Evolutionary conservation across 1,140 invertebrate species (phyloP).

Genomic region (Apis florea): DNA sequence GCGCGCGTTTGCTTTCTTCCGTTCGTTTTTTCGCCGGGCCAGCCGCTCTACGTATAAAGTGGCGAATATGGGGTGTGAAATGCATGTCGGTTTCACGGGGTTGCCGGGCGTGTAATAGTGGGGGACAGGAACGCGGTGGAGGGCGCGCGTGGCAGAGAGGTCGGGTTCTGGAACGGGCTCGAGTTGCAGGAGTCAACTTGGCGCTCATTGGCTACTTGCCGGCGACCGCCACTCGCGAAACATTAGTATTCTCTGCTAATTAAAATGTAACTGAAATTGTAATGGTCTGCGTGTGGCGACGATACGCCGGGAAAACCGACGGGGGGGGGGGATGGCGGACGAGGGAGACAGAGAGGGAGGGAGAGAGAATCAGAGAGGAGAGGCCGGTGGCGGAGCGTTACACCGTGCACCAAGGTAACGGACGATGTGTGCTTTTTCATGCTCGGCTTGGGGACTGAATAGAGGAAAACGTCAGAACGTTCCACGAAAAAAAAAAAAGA

Average conservation of each 20-base stretch:
- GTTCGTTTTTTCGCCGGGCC: slow-evolving; percentile 37
- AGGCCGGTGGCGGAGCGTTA: slow-evolving; percentile 32
- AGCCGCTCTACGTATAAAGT: slow-evolving; percentile 46
- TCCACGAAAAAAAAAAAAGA: slow-evolving; percentile 15
- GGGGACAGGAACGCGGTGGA: slow-evolving; percentile 1
- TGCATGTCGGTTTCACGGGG: slow-evolving; percentile 56
- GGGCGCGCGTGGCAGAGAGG: slow-evolving; percentile 28
- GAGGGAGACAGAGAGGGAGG: not conserved
- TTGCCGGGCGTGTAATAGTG: slow-evolving; percentile 35
- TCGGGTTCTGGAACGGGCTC: slow-evolving; percentile 46
- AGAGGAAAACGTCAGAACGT: slow-evolving; percentile 54
- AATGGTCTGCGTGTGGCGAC: slow-evolving; percentile 46
- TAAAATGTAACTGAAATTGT: slow-evolving; percentile 67
- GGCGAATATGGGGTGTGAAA: slow-evolving; percentile 43
- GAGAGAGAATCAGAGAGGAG: no score
- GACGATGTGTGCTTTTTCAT: slow-evolving; percentile 51
- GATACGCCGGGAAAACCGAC: slow-evolving; percentile 15
- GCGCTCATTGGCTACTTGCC: slow-evolving; percentile 61
- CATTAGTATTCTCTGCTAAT: slow-evolving; percentile 67
- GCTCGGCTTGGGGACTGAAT: slow-evolving; percentile 53
- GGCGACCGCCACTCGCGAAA: slow-evolving; percentile 57
- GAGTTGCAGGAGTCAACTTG: slow-evolving; percentile 57
- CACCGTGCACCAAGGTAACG: slow-evolving; percentile 31
- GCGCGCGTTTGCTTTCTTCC: slow-evolving; percentile 22
- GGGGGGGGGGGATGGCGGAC: not conserved